Evolutionary conservation across 23 tunicate genomes (phyloP).

Genomic region (Styela clava): DNA sequence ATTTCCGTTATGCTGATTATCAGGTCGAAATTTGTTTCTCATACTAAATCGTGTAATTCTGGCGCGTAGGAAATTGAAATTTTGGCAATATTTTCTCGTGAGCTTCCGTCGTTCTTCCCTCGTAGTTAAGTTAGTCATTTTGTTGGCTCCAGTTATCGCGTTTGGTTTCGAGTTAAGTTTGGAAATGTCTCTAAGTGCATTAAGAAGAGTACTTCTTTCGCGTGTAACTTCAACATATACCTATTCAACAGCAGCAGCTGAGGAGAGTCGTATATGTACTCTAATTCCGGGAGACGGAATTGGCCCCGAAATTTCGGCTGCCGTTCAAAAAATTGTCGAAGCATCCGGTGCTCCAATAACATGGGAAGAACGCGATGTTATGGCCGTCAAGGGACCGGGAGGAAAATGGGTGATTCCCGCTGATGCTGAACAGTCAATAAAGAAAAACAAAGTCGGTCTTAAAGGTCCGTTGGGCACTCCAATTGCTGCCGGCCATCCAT

Average conservation of each 20-base stretch:
- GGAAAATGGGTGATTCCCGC: constrained; percentile 93
- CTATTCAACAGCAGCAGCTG: constrained; percentile 19
- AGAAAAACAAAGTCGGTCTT: constrained; percentile 87
- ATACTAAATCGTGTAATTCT: no score
- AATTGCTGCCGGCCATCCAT: constrained; percentile 95
- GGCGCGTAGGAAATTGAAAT: no score
- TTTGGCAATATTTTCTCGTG: no score
- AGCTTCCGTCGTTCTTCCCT: no score
- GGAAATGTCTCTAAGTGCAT: no score
- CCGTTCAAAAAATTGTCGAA: constrained; percentile 92
- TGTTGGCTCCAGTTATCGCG: no score
- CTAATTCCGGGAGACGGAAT: constrained; percentile 97
- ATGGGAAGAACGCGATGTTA: constrained; percentile 95
- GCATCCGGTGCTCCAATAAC: constrained; percentile 96
- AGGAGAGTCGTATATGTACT: constrained; percentile 55
- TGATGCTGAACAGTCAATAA: constrained; percentile 87
- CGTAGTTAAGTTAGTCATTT: no score
- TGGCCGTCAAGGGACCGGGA: constrained; percentile 90
- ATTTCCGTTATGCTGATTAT: no score
- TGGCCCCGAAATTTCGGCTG: constrained; percentile 94
- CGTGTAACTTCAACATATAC: background rate
- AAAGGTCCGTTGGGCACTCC: constrained; percentile 96
- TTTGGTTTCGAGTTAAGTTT: no score
- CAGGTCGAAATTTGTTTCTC: no score
- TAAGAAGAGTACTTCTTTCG: no score